Base-by-base conservation (phyloP, 2,888 invertebrate genomes). In the Apodemia zela region DNA sequence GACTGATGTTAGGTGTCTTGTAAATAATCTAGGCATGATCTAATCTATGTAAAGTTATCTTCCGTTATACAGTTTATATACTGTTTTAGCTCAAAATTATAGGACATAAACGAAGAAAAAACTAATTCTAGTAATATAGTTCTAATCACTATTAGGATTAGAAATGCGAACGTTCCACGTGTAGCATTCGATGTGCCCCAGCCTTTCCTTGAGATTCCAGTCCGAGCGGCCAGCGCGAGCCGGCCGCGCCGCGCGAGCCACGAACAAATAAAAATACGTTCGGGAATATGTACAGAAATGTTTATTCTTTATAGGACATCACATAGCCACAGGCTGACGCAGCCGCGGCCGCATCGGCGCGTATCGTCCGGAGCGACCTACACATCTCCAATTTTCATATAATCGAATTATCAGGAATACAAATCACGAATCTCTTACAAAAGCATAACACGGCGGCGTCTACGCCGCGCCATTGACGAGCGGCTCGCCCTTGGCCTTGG, bases 381-480 rank as follows among this genome's bases (percentile, higher is more conserved):
- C 89, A 87, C 89, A 82, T 81, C 79, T 81, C 81, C 75, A 82
- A 86, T 84, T 87, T 70, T 84, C 85, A 85, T 84, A 82, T 72
- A 75, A 84, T 87, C 87, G 85, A 87, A 86, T 86, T 86, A 87
- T 88, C 88, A 82, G 89, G 89, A 89, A 88, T 91, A 92, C 89
- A 89, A 90, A 89, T 89, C 83, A 87, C 87, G 86, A 89, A 88
- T 89, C 89, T 89, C 87, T 89, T 88, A 89, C 81, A 84, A 86
- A 88, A 90, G 90, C 91, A 89, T 87, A 87, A 66, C 61, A 64
- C 65, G 71, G 66, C 38, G 70, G 57, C 65, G 67, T 65, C 82
- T 92, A 93, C 83, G 93, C 91, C 72, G 94, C 93, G 88, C 95
- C 94, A 85, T 95, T 95, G 72, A 94, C 93, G 84, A 94, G 90